Base-by-base conservation (phyloP, 2,888 invertebrate species). In the Cetonia aurata region DNA sequence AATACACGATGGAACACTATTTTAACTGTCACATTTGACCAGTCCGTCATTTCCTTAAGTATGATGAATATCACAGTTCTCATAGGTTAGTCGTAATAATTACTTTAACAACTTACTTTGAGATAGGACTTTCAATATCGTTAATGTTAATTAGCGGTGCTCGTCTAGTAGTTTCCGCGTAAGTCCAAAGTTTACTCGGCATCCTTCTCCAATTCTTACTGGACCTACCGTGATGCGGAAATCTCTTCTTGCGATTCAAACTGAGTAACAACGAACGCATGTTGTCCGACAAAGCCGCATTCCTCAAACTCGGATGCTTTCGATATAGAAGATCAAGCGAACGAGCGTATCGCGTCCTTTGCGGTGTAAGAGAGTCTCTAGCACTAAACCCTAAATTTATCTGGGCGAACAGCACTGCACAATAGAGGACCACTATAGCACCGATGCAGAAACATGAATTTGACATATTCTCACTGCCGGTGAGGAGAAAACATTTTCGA, bases 381-480 rank as follows among this genome's bases (percentile, higher is more conserved):
- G 60, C 60, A 71, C 71, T 65, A 67, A 44, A 17, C 15, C 59
- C 67, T 31, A 44, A 42, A 48, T 59, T 60, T 53, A 59, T 41
- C 57, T 59, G 53, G 31, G 52, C 67, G 57, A 67, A 46, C 17
- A 71, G 59, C 44, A 71, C 67, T 67, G 71, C 60, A 67, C 67
- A 71, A 67, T 65, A 60, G 59, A 71, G 42, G 48, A 71, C 13
- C 42, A 69, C 56, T 69, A 70, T 42, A 65, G 65, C 53, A 71
- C 68, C 65, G 71, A 55, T 69, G 42, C 65, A 48, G 62, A 56
- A 41, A 71, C 71, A 71, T 69, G 50, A 50, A 65, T 41, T 65
- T 69, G 71, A 71, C 71, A 71, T 71, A 66, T 67, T 71, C 71
- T 71, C 71, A 71, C 71, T 57, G 37, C 59, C 57, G 46, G 71